Evolutionary conservation across 2,797 vertebrate genomes (phyloP), one percentile per base, ranked within the genome.

Genomic region (Microchirus variegatus): DNA sequence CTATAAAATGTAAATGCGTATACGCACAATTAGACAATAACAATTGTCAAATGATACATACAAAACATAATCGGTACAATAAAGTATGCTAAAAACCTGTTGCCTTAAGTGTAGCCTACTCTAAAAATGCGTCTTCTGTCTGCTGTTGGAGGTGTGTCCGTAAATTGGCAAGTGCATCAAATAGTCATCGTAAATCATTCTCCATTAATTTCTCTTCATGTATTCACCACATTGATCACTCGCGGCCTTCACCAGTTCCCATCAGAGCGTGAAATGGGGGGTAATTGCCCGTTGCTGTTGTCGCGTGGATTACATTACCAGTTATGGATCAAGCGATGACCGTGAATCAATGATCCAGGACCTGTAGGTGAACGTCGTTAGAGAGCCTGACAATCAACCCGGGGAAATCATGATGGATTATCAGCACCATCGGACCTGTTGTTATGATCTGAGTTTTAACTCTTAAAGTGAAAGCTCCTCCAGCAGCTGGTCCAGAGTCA

Each of bases 301-400:
- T 70, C 68, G 52, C 57, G 68, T 51, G 57, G 80, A 73, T 90
- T 79, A 19, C 73, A 72, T 89, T 87, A 81, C 86, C 26, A 60
- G 75, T 86, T 89, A 70, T 86, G 66, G 85, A 86, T 89, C 81
- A 73, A 70, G 56, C 45, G 22, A 2, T 57, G 57, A 63, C 59
- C 36, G 8, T 63, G 61, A 77, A 83, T 89, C 78, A 70, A 86
- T 89, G 64, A 43, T 50, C 51, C 44, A 63, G 66, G 77, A 81
- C 86, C 87, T 70, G 63, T 81, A 85, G 87, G 86, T 89, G 84
- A 87, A 77, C 72, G 52, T 75, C 73, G 83, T 90, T 85, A 87
- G 77, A 61, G 50, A 63, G 26, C 64, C 58, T 63, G 62, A 62
- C 58, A 45, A 84, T 87, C 82, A 83, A 81, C 37, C 63, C 67